Evolutionary conservation across 2,888 invertebrate genomes (phyloP).

Genomic region (Candidula unifasciata): DNA sequence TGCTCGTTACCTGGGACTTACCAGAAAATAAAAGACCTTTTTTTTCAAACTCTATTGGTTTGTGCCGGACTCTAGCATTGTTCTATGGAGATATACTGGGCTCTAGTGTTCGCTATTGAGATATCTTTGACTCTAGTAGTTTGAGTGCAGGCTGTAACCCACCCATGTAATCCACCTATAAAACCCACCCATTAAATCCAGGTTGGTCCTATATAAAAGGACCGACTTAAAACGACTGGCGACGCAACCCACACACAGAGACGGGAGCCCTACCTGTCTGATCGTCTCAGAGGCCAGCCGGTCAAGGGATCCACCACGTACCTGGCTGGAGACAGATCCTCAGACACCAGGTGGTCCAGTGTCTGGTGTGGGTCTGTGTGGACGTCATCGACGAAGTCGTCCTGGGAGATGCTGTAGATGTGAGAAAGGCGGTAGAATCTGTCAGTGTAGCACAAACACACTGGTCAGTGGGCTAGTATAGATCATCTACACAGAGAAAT

Average conservation of each 20-base stretch:
- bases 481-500: too few relatives aligned
- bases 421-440: not conserved
- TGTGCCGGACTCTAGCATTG: too few relatives aligned
- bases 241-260: not conserved
- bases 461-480: not conserved
- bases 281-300: constrained; percentile 47
- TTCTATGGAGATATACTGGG: too few relatives aligned
- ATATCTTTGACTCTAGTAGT: too few relatives aligned
- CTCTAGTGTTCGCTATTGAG: too few relatives aligned
- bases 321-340: not conserved
- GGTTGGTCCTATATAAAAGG: too few relatives aligned
- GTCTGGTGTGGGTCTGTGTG: not conserved
- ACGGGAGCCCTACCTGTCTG: constrained; percentile 42
- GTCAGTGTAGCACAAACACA: not conserved
- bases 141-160: too few relatives aligned
- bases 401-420: constrained; percentile 20
- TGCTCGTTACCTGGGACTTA: too few relatives aligned
- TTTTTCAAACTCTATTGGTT: too few relatives aligned
- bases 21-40: too few relatives aligned
- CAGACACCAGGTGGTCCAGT: not conserved
- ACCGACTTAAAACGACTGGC: not conserved
- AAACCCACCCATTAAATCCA: too few relatives aligned
- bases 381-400: not conserved
- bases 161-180: too few relatives aligned
- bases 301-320: constrained; percentile 35